Evolutionary conservation across 37 sponge, comb jelly and placozoan species (phyloP), one percentile per base, ranked within the genome.

Genomic region (Eunapius fragilis): DNA sequence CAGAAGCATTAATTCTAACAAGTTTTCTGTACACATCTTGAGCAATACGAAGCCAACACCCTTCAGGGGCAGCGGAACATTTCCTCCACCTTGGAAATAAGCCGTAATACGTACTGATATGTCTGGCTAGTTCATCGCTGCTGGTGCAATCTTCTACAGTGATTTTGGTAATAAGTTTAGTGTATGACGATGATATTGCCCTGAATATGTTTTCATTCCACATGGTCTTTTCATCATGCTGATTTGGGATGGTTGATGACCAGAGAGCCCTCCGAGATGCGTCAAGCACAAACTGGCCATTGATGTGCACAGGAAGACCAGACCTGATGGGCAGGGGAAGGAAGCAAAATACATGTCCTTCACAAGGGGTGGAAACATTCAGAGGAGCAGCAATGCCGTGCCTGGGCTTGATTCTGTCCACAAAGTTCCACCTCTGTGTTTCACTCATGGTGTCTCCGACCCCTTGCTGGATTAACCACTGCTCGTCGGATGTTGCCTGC

Each of bases 221-320:
- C 24, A n/a, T 68, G 12, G 83, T 68, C 25, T 68, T 87, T 36
- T 82, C 70, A 32, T 87, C 88, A 25, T 31, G 48, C 7, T 75
- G 27, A 28, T 77, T 69, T 69, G 84, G 80, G 37, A 70, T 50
- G 48, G 84, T 84, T 23, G 78, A 26, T 41, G 41, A 41, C 90
- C 90, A 93, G 30, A 93, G 80, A 45, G 77, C 70, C 71, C 94
- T 71, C 35, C 94, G 86, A 48, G 76, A 75, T 17, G 88, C 67
- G 84, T 89, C 72, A 32, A 95, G 69, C 0, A 89, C 73, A 50
- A 95, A 95, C 72, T 90, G 86, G 2, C 93, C 96, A 92, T 95
- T 83, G 12, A 95, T 48, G 37, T 92, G 93, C 37, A 95, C 88
- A 25, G 91, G 93, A 69, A 92, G 78, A 23, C 48, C 49, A 33